phyloP scores from a whole-genome alignment of 1,140 invertebrate genomes.

The Chionoecetes opilio region DNA sequence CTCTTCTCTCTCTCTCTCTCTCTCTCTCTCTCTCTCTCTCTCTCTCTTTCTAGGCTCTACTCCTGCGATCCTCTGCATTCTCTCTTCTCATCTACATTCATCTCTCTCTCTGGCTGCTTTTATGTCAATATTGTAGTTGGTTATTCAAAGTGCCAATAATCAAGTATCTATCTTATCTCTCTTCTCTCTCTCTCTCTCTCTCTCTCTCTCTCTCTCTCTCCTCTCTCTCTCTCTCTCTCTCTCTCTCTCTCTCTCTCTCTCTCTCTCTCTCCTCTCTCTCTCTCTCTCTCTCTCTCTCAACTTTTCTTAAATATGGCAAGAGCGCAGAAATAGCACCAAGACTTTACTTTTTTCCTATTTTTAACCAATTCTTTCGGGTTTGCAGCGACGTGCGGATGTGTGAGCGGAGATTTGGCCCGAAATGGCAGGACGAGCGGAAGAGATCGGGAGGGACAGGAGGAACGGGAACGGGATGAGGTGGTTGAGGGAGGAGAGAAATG shows the following conservation, averaged over 20 bases:
- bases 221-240: not conserved
- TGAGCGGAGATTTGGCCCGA: constrained; percentile 14
- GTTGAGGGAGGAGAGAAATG: not conserved
- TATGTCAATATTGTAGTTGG: too few relatives aligned
- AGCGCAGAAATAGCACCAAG: not conserved
- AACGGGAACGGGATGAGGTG: not conserved
- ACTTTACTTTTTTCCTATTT: not conserved
- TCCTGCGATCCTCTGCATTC: too few relatives aligned
- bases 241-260: too few relatives aligned
- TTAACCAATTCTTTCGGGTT: not conserved
- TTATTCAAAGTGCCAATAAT: too few relatives aligned
- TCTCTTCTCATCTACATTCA: too few relatives aligned
- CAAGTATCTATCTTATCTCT: too few relatives aligned
- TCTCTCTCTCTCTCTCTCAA: constrained; percentile 40
- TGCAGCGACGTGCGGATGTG: not conserved
- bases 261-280: not conserved
- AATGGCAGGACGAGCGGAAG: not conserved
- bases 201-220: not conserved
- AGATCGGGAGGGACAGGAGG: not conserved
- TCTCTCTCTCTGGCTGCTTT: not conserved
- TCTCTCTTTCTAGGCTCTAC: too few relatives aligned
- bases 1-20: too few relatives aligned
- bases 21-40: too few relatives aligned
- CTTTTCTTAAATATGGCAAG: not conserved
- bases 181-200: not conserved